A percentile compares a stretch with the other conserved stretches of the same genome.
These are phyloP conservation scores for Eolophus roseicapilla DNA, from an alignment of 2,113 vertebrate genomes.

Conservation along the genomic window DNA sequence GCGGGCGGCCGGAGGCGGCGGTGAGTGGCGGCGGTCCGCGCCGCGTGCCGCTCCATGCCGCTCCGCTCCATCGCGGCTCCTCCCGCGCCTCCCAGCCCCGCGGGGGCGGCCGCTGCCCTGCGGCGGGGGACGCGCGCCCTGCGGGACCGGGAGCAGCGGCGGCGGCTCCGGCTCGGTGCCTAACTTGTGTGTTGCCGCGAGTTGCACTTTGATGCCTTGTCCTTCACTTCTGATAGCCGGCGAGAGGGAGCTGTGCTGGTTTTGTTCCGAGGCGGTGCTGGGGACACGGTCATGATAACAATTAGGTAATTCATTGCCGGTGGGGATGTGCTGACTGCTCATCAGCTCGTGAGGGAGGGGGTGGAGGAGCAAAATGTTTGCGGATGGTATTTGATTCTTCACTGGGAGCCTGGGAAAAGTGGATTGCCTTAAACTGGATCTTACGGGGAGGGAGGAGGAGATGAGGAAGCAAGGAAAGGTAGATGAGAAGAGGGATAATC, in stretches of 20 bases:
- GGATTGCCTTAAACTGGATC: slow-evolving; percentile 19
- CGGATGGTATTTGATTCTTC: background rate
- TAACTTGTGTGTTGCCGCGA: background rate
- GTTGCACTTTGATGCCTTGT: background rate
- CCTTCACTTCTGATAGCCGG: background rate
- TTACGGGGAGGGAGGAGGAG: background rate
- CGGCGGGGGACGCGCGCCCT: background rate
- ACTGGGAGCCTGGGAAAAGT: background rate
- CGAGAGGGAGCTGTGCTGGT: background rate
- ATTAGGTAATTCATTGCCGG: slow-evolving; percentile 36
- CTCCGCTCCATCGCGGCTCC: background rate
- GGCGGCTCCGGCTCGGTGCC: background rate
- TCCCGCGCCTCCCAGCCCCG: background rate
- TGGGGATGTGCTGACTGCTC: background rate
- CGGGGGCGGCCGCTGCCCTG: background rate
- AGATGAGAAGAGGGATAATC: background rate
- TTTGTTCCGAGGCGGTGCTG: background rate
- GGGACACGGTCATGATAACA: background rate
- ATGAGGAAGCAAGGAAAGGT: background rate
- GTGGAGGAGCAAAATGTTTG: background rate
- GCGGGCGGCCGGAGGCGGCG: background rate
- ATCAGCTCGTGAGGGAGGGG: background rate
- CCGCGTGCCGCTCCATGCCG: background rate
- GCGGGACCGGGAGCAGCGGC: background rate
- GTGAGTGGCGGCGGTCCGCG: background rate